Conservation (phyloP, 92 coral and sea anemone genomes). For the Epizoanthus scotinus region DNA sequence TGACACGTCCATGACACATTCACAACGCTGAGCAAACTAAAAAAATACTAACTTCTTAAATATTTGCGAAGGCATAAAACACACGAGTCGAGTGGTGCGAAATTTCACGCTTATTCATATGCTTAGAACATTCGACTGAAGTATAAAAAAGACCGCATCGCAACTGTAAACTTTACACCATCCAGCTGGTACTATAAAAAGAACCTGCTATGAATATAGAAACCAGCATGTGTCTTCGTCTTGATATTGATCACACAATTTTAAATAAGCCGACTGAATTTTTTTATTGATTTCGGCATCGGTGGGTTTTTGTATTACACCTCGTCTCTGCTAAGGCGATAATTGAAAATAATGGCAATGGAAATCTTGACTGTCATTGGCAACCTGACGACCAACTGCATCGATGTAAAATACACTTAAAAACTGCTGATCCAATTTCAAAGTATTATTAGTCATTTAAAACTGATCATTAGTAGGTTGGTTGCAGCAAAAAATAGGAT, state of each 20-base stretch:
- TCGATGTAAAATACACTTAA: constrained; percentile 29
- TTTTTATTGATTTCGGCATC: constrained; percentile 42
- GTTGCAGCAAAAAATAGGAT: constrained; percentile 35
- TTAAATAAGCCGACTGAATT: constrained; percentile 39
- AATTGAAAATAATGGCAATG: constrained; percentile 60
- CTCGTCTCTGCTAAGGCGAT: constrained; percentile 57
- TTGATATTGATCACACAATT: constrained; percentile 33
- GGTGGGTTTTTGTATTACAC: constrained; percentile 47
- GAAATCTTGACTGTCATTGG: constrained; percentile 37
- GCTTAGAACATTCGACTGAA: not conserved
- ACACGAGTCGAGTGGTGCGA: constrained; percentile 27
- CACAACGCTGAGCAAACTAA: constrained; percentile 33
- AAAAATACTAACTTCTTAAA: constrained; percentile 31
- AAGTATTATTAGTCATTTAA: constrained; percentile 56
- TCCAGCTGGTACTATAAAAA: not conserved
- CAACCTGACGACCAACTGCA: constrained; percentile 35
- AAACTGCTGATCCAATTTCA: constrained; percentile 50
- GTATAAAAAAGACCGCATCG: not conserved
- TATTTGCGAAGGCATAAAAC: constrained; percentile 38
- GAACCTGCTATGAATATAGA: too few species aligned
- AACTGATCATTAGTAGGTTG: constrained; percentile 40
- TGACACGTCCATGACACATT: constrained; percentile 41
- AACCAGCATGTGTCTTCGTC: not conserved
- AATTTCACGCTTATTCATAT: constrained; percentile 17
- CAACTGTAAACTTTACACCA: not conserved